A percentile compares a stretch with the other conserved stretches of the same genome.
Evolutionary conservation across 2,113 vertebrate species (phyloP).

Genomic region (Brachirus orientalis): DNA sequence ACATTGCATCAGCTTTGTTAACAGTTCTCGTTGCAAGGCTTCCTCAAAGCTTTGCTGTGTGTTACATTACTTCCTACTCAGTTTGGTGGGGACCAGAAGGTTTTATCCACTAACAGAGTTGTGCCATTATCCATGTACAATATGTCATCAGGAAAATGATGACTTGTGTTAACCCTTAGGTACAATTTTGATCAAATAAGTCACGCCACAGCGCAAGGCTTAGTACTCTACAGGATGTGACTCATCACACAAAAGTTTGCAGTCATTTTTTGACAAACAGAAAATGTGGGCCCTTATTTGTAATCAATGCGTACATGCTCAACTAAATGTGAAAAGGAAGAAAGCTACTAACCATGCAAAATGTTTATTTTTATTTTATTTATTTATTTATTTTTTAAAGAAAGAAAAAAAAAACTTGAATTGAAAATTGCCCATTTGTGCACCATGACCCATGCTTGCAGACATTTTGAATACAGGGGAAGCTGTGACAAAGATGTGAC

Average conservation of each 20-base stretch:
- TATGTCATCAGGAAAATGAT: background rate
- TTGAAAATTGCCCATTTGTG: no score
- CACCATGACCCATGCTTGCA: no score
- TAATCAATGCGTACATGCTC: background rate
- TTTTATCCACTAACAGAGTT: background rate
- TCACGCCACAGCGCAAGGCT: conserved; percentile 17
- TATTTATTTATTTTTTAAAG: no score
- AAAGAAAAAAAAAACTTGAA: no score
- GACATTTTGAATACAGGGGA: no score
- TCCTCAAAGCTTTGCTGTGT: conserved; percentile 43
- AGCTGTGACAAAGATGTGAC: no score
- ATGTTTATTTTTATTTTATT: no score
- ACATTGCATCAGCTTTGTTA: conserved; percentile 50
- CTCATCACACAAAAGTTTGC: conserved; percentile 57
- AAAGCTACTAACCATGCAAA: no score
- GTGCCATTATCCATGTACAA: background rate
- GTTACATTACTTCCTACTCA: background rate
- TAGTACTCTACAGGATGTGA: conserved; percentile 51
- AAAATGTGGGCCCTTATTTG: background rate
- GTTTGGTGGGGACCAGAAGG: background rate
- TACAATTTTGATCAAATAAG: background rate
- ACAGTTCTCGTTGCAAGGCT: conserved; percentile 43
- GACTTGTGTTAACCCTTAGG: background rate
- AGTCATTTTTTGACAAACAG: conserved; percentile 18
- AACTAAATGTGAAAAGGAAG: no score